A percentile compares a stretch with the other conserved stretches of the same genome.
Evolutionary conservation across 2,888 invertebrate genomes (phyloP).

Genomic region (Leptogaster cylindrica): DNA sequence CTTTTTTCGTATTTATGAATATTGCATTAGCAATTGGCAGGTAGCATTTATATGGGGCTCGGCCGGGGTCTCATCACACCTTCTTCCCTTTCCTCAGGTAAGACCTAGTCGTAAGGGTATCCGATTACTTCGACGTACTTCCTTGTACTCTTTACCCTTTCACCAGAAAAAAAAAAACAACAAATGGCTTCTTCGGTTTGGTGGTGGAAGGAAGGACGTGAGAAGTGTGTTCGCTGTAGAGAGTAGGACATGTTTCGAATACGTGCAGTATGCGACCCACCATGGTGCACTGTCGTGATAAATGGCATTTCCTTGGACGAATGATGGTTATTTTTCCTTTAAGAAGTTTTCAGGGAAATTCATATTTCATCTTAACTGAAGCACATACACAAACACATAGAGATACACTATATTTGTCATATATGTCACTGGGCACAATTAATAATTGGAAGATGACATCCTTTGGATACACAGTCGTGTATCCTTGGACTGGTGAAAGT

Average conservation of each 20-base stretch:
- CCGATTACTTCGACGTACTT: conserved; percentile 21
- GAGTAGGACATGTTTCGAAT: conserved; percentile 21
- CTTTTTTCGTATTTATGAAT: conserved; percentile 43
- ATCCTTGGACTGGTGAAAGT: too few species aligned
- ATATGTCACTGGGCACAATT: conserved; percentile 18
- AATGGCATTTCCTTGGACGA: conserved; percentile 21
- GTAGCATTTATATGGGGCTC: conserved; percentile 39
- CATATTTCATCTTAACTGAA: conserved; percentile 22
- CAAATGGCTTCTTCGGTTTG: conserved; percentile 20
- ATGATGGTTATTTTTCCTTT: conserved; percentile 34
- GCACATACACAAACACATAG: too few species aligned
- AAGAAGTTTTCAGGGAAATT: conserved; percentile 30
- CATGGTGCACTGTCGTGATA: conserved; percentile 32
- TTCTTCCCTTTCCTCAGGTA: conserved; percentile 8
- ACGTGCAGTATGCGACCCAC: conserved; percentile 28
- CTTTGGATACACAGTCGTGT: too few species aligned
- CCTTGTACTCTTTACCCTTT: conserved; percentile 12
- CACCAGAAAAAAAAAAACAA: too few species aligned
- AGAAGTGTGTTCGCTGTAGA: conserved; percentile 24
- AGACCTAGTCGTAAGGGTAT: background rate
- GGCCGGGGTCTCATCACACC: background rate
- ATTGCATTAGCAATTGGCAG: conserved; percentile 42
- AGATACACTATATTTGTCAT: conserved; percentile 28
- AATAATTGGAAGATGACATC: conserved; percentile 29
- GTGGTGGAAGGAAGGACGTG: background rate